Evolutionary conservation across 2,797 vertebrate species (phyloP).

Genomic region (Enteromius mattozi): DNA sequence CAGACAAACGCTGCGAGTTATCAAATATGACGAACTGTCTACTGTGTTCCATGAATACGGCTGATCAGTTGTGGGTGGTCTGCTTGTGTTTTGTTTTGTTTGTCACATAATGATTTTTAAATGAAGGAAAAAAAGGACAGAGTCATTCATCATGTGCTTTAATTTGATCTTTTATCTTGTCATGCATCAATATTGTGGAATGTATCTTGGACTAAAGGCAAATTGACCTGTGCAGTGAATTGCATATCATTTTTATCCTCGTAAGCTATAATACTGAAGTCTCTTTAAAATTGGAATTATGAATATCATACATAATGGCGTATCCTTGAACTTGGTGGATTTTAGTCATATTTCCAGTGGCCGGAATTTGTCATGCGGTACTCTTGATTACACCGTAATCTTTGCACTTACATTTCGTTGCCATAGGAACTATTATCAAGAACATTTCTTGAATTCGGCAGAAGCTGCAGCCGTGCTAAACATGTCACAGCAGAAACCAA

Average conservation of each 20-base stretch:
- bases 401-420: constrained; percentile 36
- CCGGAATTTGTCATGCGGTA: constrained; percentile 18
- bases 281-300: background rate
- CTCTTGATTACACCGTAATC: constrained; percentile 25
- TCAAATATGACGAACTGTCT: constrained; percentile 12
- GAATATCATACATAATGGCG: background rate
- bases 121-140: constrained; percentile 21
- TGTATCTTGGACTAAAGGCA: constrained; percentile 42
- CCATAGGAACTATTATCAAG: constrained; percentile 40
- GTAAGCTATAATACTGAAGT: constrained; percentile 30
- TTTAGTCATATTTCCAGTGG: constrained; percentile 27
- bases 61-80: background rate
- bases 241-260: constrained; percentile 41
- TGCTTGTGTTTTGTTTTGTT: background rate
- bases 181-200: constrained; percentile 34
- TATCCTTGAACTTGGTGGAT: constrained; percentile 14
- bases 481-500: constrained; percentile 27
- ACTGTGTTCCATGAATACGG: constrained; percentile 57
- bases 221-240: constrained; percentile 37
- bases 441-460: constrained; percentile 30
- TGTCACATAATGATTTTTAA: constrained; percentile 14
- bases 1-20: constrained; percentile 19
- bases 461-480: constrained; percentile 16
- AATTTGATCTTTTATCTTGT: constrained; percentile 24
- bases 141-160: background rate